Base-by-base conservation (phyloP, 2,888 invertebrate genomes). In the Subacronicta megacephala region DNA sequence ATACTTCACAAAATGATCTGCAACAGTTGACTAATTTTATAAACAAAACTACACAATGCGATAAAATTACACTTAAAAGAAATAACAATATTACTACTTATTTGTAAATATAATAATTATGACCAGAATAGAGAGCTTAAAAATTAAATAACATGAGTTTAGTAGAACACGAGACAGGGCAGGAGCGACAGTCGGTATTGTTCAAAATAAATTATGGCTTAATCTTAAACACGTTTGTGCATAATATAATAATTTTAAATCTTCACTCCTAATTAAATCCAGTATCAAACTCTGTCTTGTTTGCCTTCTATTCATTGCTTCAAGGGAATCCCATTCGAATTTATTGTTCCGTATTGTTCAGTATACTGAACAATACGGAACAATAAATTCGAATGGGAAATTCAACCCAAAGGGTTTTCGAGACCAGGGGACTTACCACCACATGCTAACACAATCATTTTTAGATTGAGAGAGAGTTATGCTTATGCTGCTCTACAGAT, bases 91-190 rank as follows among this genome's bases (percentile, higher is more conserved):
- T 17, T 44, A 59, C 12, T 26, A 46, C n/a, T 35, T 41, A 67
- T 6, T 40, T 47, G 51, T 47, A 46, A 38, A 26, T 26, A 26
- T 26, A 26, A 23, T 7, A 23, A 26, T 26, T 51, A 71, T 75
- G 69, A 77, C 75, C 77, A 77, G 79, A 78, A 75, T 58, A 75
- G 70, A 78, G 60, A 68, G 61, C 68, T 59, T 72, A 56, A 42
- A 52, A 40, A 40, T 17, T 37, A 47, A 15, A 20, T 29, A 44
- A 53, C 33, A 26, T 50, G 42, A 36, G 41, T 42, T 44, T 16
- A 37, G 13, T 23, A 26, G 7, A 38, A 31, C 38, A 7, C 13
- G 52, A 15, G 6, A 33, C n/a, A 36, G 10, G 26, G 1, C 5
- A 12, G 12, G 37, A 18, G 12, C 18, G 37, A 5, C 5, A 18